A percentile compares a stretch with the other conserved stretches of the same genome.
phyloP scores from a whole-genome alignment of 2,888 invertebrate genomes.

The Aphrophora alni region DNA sequence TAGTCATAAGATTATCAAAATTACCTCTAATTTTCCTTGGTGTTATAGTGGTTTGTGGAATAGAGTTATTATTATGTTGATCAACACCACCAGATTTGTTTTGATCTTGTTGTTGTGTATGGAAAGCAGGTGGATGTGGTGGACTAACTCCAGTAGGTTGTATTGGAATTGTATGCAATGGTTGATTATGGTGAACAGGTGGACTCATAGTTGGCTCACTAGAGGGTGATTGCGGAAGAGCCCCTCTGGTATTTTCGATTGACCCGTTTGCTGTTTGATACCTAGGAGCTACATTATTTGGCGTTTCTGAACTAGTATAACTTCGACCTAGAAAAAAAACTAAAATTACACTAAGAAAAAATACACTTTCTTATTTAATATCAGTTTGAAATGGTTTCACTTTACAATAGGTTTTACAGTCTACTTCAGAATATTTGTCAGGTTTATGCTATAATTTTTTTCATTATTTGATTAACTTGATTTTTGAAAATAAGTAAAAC shows the following conservation, averaged over 20 bases:
- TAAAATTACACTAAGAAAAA: too few species aligned
- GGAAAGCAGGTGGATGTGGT: not conserved
- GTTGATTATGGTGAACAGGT: not conserved
- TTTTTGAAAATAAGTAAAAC: too few species aligned
- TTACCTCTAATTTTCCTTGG: not conserved
- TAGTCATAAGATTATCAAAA: too few species aligned
- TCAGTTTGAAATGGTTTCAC: too few species aligned
- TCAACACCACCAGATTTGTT: not conserved
- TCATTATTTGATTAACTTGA: too few species aligned
- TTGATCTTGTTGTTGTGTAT: not conserved
- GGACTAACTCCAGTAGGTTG: not conserved
- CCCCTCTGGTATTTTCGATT: not conserved
- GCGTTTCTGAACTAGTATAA: not conserved
- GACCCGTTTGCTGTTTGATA: slow-evolving; percentile 17
- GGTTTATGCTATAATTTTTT: too few species aligned
- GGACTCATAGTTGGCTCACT: not conserved
- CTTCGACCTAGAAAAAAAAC: not conserved
- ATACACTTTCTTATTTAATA: too few species aligned
- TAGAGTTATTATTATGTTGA: not conserved
- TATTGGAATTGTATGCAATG: not conserved
- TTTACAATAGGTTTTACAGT: too few species aligned
- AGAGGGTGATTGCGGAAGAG: not conserved
- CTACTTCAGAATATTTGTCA: too few species aligned
- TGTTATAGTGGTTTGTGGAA: not conserved
- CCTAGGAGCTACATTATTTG: slow-evolving; percentile 21